phyloP scores from a whole-genome alignment of 2,888 invertebrate genomes.

The Myathropa florea region DNA sequence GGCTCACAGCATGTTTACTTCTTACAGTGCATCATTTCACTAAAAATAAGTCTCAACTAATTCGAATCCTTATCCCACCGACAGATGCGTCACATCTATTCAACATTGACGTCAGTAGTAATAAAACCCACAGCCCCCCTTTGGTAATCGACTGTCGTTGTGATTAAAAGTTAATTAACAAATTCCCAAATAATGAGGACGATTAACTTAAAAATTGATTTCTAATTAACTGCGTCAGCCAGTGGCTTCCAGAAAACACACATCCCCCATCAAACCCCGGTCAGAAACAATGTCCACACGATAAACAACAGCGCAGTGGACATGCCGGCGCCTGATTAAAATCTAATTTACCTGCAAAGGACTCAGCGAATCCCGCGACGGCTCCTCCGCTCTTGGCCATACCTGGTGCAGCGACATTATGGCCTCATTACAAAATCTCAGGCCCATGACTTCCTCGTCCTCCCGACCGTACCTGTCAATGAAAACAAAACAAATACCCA shows the following conservation, averaged over 20 bases:
- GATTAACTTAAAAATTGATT: conserved; percentile 26
- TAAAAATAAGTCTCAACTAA: not conserved
- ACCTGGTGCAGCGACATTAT: conserved; percentile 95
- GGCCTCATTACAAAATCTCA: conserved; percentile 98
- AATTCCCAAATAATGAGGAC: not conserved
- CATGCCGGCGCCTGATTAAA: not conserved
- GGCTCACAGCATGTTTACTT: not conserved
- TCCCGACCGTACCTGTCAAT: conserved; percentile 93
- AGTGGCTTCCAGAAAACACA: not conserved
- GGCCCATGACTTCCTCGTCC: conserved; percentile 98
- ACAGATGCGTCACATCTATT: not conserved
- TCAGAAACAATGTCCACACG: not conserved
- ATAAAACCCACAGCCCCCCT: not conserved
- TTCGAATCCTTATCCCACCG: not conserved
- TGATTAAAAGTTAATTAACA: conserved; percentile 25
- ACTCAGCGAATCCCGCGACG: conserved; percentile 83
- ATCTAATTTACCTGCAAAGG: conserved; percentile 86
- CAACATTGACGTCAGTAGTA: not conserved
- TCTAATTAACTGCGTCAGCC: not conserved
- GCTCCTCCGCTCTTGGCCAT: conserved; percentile 86
- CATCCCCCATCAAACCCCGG: not conserved
- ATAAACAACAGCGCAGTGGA: not conserved
- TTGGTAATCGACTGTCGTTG: not conserved
- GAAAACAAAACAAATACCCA: not conserved
- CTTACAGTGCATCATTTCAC: not conserved